Base-by-base conservation (phyloP, 2,888 invertebrate species). In the Panzeria rudis region DNA sequence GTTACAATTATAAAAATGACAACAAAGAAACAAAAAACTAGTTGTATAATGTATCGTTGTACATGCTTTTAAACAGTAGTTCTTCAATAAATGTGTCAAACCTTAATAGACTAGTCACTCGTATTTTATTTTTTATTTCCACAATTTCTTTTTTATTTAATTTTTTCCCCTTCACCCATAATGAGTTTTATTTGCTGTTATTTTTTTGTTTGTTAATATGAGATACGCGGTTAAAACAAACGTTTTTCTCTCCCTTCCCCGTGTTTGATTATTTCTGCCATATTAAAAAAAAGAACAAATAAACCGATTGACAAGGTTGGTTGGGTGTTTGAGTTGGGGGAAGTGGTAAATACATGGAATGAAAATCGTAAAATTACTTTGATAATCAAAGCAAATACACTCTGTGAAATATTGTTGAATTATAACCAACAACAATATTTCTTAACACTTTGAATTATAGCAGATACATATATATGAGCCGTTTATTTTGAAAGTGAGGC, bases 21-120 rank as follows among this genome's bases (percentile, higher is more conserved):
- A 62, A 32, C 35, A 78, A 68, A 47, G 20, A 3, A 23, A 78
- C 59, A 25, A 35, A 75, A 44, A 56, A 56, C 1, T 62, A 25
- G 23, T 50, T 50, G 25, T 52, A 52, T 25, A 59, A 47, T 35
- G 25, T 50, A 3, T 0, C n/a, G 8, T 38, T 20, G 23, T 54
- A 64, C 44, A 64, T n/a, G 66, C 54, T 54, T 61, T 80, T 59
- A 82, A 87, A 87, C 87, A 86, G 87, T 87, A 87, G 87, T 87
- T 87, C 71, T 66, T 71, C 71, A 79, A 87, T 87, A 86, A 86
- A 86, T 83, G 72, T 87, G 87, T 86, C 83, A 72, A 84, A 66
- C 69, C 54, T 62, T 84, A 84, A 81, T 81, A 78, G 81, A 50
- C 76, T 82, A 82, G 75, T 75, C n/a, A n/a, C n/a, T n/a, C n/a